Percentiles rank a stretch among this genome's conserved stretches.
Evolutionary conservation across 2,797 vertebrate species (phyloP).

Genomic region (Lerista edwardsae): DNA sequence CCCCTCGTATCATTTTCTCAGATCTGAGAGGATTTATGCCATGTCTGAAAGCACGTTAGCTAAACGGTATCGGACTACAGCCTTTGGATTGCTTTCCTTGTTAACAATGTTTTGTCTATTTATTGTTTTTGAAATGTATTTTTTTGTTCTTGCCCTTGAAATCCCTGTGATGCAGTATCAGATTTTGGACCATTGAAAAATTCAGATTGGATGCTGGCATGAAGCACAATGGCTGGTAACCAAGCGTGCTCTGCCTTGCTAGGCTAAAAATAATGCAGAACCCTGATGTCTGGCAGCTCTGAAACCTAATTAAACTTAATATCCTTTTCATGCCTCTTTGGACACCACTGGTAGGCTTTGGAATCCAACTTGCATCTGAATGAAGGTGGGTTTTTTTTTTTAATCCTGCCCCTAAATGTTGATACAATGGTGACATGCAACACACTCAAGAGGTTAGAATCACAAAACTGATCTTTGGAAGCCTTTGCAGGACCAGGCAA

Average conservation of each 20-base stretch:
- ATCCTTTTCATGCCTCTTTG: neutral
- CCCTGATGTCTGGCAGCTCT: neutral
- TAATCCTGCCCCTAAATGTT: neutral
- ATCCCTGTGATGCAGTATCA: conserved; percentile 27
- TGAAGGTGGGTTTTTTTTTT: conserved; percentile 10
- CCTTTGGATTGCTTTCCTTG: conserved; percentile 56
- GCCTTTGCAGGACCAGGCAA: neutral
- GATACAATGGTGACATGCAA: neutral
- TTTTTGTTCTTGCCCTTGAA: conserved; percentile 4
- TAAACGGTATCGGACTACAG: conserved; percentile 41
- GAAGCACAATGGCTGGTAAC: conserved; percentile 3
- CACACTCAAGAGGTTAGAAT: neutral
- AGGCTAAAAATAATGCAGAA: neutral
- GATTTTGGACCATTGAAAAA: conserved; percentile 39
- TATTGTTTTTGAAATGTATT: conserved; percentile 52
- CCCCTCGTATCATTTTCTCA: conserved; percentile 82
- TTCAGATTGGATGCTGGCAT: conserved; percentile 16
- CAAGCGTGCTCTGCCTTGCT: conserved; percentile 29
- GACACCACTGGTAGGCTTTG: neutral
- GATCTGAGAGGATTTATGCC: conserved; percentile 71
- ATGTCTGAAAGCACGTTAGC: conserved; percentile 52
- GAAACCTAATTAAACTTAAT: conserved; percentile 4
- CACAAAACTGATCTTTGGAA: neutral
- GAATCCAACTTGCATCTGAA: conserved; percentile 11
- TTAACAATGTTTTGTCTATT: conserved; percentile 53